Conservation (phyloP, 2,888 invertebrate species). For the Hyposoter didymator region DNA sequence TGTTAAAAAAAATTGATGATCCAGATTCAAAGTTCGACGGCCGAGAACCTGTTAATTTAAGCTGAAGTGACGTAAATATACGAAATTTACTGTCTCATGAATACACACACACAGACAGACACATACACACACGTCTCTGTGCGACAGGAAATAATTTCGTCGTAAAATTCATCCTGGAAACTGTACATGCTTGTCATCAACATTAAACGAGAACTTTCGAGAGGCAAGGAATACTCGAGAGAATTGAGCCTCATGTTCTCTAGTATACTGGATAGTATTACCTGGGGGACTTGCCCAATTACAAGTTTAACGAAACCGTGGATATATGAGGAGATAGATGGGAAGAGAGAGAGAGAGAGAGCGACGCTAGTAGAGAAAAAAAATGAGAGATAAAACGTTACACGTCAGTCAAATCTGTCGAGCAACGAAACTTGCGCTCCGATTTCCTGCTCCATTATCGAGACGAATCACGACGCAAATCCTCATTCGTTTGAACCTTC, state of each 20-base stretch:
- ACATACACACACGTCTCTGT: neutral
- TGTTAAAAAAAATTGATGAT: neutral
- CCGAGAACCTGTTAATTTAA: neutral
- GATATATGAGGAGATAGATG: constrained; percentile 15
- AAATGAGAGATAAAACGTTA: neutral
- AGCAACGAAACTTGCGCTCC: neutral
- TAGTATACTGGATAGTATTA: constrained; percentile 28
- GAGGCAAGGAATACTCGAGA: constrained; percentile 32
- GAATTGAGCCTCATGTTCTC: constrained; percentile 37
- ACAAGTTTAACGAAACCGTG: constrained; percentile 49
- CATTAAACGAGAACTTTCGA: constrained; percentile 41
- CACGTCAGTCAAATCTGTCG: constrained; percentile 4
- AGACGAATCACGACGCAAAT: too few relatives aligned
- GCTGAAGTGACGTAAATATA: neutral
- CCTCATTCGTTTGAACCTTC: too few relatives aligned
- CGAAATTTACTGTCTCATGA: neutral
- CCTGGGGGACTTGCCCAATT: constrained; percentile 47
- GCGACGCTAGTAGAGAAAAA: neutral
- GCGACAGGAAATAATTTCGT: constrained; percentile 18
- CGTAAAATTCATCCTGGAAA: constrained; percentile 47
- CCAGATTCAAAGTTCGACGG: neutral
- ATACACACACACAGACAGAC: neutral
- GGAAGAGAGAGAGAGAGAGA: neutral
- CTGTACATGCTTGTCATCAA: constrained; percentile 27
- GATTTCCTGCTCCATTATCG: constrained; percentile 1